A percentile compares a stretch with the other conserved stretches of the same genome.
Evolutionary conservation across 2,888 invertebrate species (phyloP).

Genomic region (Aricia artaxerxes): DNA sequence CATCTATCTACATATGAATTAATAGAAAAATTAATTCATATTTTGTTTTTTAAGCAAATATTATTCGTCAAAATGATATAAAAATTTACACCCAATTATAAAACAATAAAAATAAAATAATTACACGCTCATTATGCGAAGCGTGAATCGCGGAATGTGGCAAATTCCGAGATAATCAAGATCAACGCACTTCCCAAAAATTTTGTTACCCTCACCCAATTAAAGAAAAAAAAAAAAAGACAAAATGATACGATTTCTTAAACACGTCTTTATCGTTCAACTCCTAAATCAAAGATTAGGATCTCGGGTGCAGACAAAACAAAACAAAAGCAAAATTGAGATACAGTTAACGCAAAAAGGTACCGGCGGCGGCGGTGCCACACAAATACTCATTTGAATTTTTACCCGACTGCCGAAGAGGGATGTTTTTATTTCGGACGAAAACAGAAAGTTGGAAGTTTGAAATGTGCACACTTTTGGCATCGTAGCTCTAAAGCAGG

Average conservation of each 20-base stretch:
- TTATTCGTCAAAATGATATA: background rate
- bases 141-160: background rate
- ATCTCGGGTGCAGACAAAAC: conserved; percentile 60
- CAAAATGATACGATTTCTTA: conserved; percentile 40
- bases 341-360: conserved; percentile 49
- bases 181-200: conserved; percentile 30
- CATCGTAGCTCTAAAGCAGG: no score
- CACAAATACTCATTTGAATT: conserved; percentile 7
- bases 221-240: conserved; percentile 37
- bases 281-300: conserved; percentile 59
- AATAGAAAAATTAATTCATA: no score
- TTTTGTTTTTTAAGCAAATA: background rate
- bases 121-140: background rate
- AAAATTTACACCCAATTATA: conserved; percentile 11
- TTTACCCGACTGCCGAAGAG: background rate
- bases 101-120: conserved; percentile 8
- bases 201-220: conserved; percentile 30
- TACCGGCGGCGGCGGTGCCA: conserved; percentile 35
- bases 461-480: no score
- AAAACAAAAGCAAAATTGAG: conserved; percentile 53
- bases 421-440: background rate
- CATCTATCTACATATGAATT: no score
- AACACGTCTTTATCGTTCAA: conserved; percentile 45
- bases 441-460: no score
- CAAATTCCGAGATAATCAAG: conserved; percentile 22